Conservation (phyloP, 2,797 vertebrate species). For the Bryconaethiops microstoma region DNA sequence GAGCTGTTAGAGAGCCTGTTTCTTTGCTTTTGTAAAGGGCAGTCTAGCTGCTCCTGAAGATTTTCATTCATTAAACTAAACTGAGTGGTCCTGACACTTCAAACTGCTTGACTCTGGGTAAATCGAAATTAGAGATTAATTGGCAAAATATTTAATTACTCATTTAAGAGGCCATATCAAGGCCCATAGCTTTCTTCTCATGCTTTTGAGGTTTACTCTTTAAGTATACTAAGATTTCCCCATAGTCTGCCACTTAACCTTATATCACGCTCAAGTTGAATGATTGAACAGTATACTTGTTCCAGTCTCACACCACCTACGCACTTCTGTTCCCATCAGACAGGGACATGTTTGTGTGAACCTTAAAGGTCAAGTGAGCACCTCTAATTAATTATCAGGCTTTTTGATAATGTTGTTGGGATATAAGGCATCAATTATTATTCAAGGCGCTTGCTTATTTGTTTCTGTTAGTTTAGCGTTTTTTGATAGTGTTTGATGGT, state of each 20-base stretch:
- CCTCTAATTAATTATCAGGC: constrained; percentile 69
- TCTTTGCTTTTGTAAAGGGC: background rate
- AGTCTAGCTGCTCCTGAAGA: background rate
- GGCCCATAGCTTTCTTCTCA: background rate
- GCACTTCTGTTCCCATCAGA: constrained; percentile 66
- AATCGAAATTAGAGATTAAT: background rate
- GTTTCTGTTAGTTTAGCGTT: constrained; percentile 44
- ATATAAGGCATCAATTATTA: constrained; percentile 69
- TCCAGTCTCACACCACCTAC: constrained; percentile 70
- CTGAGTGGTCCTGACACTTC: background rate
- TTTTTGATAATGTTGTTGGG: constrained; percentile 66
- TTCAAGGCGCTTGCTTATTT: constrained; percentile 68
- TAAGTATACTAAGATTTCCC: constrained; percentile 17
- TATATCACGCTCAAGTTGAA: constrained; percentile 58
- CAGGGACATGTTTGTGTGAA: constrained; percentile 65
- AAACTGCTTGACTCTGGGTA: background rate
- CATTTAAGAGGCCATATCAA: background rate
- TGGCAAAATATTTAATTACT: constrained; percentile 43
- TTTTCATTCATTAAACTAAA: constrained; percentile 64
- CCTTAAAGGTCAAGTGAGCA: constrained; percentile 74
- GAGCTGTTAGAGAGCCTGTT: background rate
- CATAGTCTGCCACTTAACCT: constrained; percentile 40
- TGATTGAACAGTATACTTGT: constrained; percentile 60
- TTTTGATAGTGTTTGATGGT: constrained; percentile 24
- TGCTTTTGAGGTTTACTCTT: constrained; percentile 26